phyloP scores from a whole-genome alignment of 2,888 invertebrate species.

The Lysandra coridon region DNA sequence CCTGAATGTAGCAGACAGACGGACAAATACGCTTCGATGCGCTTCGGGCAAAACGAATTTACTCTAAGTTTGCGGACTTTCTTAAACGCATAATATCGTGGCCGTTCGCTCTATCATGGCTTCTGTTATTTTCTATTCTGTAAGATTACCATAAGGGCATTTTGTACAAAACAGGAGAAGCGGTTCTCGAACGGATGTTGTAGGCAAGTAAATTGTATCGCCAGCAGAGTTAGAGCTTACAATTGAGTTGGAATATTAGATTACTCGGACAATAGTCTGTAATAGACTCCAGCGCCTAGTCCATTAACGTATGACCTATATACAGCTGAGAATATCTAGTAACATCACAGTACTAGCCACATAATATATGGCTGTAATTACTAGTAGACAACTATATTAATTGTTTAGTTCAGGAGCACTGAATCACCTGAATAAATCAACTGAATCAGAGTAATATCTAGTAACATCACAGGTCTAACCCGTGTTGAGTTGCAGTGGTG shows the following conservation, averaged over 20 bases:
- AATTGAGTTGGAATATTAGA: background rate
- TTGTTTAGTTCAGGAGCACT: too few relatives aligned
- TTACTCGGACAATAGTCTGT: constrained; percentile 19
- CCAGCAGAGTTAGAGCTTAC: background rate
- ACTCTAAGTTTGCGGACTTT: background rate
- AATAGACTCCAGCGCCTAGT: constrained; percentile 13
- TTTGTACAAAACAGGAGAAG: too few relatives aligned
- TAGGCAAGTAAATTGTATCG: background rate
- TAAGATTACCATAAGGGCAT: background rate
- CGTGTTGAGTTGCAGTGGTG: too few relatives aligned
- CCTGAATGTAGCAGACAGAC: background rate
- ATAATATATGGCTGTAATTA: background rate
- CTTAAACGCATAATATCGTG: background rate
- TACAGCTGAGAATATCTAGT: constrained; percentile 22
- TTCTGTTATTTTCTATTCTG: background rate
- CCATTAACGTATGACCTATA: constrained; percentile 19
- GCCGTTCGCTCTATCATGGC: background rate
- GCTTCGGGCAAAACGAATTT: background rate
- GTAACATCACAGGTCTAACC: too few relatives aligned
- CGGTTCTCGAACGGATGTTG: background rate
- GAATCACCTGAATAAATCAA: too few relatives aligned
- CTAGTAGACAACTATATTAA: too few relatives aligned
- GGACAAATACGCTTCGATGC: background rate
- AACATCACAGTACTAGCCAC: background rate
- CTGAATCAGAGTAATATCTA: too few relatives aligned